phyloP scores from a whole-genome alignment of 2,113 vertebrate genomes.

The Calidris pugnax region DNA sequence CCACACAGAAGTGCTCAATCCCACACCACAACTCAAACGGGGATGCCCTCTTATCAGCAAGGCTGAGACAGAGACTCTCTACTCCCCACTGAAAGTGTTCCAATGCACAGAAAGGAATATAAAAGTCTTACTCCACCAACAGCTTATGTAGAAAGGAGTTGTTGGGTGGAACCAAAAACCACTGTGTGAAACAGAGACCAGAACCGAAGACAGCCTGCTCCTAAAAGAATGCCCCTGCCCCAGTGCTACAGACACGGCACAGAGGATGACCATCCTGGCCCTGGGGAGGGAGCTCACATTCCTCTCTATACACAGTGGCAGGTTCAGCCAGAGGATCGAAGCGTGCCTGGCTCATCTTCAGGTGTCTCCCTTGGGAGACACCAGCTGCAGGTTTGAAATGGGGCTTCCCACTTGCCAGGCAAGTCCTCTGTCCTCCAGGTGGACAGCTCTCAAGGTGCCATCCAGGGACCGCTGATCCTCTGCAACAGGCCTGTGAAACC shows the following conservation, averaged over 20 bases:
- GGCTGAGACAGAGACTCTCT: not conserved
- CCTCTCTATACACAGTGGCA: not conserved
- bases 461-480: not conserved
- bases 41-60: not conserved
- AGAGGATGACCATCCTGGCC: not conserved
- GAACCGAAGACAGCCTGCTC: not conserved
- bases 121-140: not conserved
- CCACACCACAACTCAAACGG: not conserved
- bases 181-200: not conserved
- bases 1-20: not conserved
- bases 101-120: accelerated
- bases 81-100: not conserved
- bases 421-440: not conserved
- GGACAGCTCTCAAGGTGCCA: not conserved
- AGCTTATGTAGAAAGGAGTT: not conserved
- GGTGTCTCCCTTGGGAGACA: not conserved
- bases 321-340: not conserved
- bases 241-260: not conserved
- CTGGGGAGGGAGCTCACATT: not conserved
- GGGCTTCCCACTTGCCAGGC: not conserved
- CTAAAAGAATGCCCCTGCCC: not conserved
- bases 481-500: not conserved
- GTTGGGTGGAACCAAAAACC: not conserved
- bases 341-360: not conserved
- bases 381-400: not conserved